phyloP scores from a whole-genome alignment of 1,140 invertebrate genomes.

The Teleopsis dalmanni region DNA sequence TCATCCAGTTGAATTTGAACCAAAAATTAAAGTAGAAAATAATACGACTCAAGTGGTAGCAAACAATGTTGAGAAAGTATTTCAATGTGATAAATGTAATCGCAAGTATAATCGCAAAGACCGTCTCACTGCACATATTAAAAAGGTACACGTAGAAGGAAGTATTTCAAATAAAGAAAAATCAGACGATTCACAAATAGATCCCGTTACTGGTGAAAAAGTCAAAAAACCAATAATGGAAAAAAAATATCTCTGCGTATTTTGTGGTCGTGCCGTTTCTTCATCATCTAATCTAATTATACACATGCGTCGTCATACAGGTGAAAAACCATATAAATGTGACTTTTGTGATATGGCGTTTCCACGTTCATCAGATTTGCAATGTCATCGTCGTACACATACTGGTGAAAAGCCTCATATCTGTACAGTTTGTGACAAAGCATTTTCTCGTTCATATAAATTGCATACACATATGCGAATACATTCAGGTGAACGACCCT shows the following conservation, averaged over 20 bases:
- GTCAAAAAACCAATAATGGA: conserved; percentile 3
- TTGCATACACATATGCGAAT: conserved; percentile 55
- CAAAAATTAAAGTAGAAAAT: conserved; percentile 18
- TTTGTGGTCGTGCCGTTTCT: conserved; percentile 50
- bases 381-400: conserved; percentile 51
- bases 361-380: conserved; percentile 37
- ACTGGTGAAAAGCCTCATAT: conserved; percentile 52
- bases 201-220: no score
- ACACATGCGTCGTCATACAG: conserved; percentile 53
- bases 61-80: conserved; percentile 24
- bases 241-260: conserved; percentile 44
- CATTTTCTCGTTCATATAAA: conserved; percentile 49
- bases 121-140: conserved; percentile 30
- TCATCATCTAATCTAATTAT: conserved; percentile 53
- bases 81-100: conserved; percentile 48
- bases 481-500: conserved; percentile 52
- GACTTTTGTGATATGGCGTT: conserved; percentile 39
- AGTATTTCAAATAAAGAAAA: no score
- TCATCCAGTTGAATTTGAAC: conserved; percentile 14
- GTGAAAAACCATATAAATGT: conserved; percentile 40
- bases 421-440: conserved; percentile 50
- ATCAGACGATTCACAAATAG: no score
- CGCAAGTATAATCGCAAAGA: conserved; percentile 50
- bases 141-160: conserved; percentile 39
- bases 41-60: conserved; percentile 24